phyloP scores from a whole-genome alignment of 2,888 invertebrate genomes.

The Penaeus monodon region DNA sequence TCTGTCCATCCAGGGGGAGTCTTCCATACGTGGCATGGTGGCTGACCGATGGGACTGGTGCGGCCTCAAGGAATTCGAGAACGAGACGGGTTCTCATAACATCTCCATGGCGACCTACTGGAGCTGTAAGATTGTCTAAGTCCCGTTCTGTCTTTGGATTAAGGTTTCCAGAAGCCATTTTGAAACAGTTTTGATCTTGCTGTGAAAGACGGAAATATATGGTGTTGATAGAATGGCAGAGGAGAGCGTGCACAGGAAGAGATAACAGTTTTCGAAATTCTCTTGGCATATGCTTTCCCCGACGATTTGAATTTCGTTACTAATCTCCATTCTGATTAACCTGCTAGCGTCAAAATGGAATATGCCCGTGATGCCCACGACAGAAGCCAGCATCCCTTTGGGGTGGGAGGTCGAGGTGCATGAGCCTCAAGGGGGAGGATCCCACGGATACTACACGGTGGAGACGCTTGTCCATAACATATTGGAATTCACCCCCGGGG shows the following conservation, averaged over 20 bases:
- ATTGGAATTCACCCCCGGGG: constrained; percentile 27
- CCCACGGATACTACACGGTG: too few species aligned
- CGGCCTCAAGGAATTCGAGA: constrained; percentile 32
- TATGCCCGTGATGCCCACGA: constrained; percentile 4
- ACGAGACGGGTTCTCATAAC: not conserved
- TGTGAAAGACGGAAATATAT: not conserved
- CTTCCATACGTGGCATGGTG: not conserved
- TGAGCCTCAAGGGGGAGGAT: not conserved
- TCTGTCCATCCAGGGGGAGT: constrained; percentile 3
- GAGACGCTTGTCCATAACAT: constrained; percentile 12
- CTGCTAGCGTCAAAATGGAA: constrained; percentile 16
- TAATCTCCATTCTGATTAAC: not conserved
- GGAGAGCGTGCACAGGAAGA: too few species aligned
- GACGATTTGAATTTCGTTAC: too few species aligned
- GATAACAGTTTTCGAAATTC: too few species aligned
- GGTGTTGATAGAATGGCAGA: too few species aligned
- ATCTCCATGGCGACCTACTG: constrained; percentile 54
- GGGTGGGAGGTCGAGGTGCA: constrained; percentile 36
- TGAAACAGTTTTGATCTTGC: not conserved
- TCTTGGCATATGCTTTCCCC: too few species aligned
- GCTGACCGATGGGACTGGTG: constrained; percentile 45
- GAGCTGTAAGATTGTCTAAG: constrained; percentile 16
- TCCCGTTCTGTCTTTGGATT: too few species aligned
- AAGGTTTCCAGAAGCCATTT: too few species aligned
- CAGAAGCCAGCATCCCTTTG: not conserved